Evolutionary conservation across 2,888 invertebrate genomes (phyloP).

Genomic region (Sericinus montela): DNA sequence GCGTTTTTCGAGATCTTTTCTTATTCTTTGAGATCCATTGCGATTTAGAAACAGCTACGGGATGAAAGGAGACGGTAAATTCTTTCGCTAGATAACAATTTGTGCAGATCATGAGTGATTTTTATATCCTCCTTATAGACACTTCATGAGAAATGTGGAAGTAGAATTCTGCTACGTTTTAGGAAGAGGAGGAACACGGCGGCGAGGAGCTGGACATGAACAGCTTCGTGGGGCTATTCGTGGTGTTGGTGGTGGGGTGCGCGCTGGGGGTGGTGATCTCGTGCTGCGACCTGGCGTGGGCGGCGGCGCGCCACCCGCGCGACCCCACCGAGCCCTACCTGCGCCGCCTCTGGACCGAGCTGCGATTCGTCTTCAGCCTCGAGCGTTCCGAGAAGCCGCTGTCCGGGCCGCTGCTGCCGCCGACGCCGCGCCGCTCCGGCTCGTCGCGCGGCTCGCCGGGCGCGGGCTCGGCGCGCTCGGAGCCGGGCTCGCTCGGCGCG

Average conservation of each 20-base stretch:
- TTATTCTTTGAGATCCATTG: too few species aligned
- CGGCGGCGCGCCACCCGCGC: constrained; percentile 44
- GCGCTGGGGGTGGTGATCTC: constrained; percentile 82
- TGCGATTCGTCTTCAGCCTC: constrained; percentile 65
- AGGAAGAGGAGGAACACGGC: constrained; percentile 50
- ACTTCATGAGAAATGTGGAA: too few species aligned
- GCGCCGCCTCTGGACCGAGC: constrained; percentile 48
- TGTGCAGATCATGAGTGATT: too few species aligned
- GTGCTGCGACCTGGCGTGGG: constrained; percentile 78
- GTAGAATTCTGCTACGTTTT: constrained; percentile 3
- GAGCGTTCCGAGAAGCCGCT: constrained; percentile 57
- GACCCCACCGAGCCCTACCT: constrained; percentile 36
- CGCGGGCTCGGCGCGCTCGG: constrained; percentile 4
- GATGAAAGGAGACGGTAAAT: too few species aligned
- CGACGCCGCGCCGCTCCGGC: constrained; percentile 17
- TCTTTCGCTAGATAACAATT: too few species aligned
- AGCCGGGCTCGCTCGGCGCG: constrained; percentile 8
- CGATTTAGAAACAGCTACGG: too few species aligned
- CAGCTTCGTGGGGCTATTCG: constrained; percentile 90
- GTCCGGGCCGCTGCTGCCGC: constrained; percentile 35
- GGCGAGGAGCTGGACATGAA: constrained; percentile 77
- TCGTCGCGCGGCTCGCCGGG: constrained; percentile 1
- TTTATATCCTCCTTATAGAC: too few species aligned
- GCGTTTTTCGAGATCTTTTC: too few species aligned
- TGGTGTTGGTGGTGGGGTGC: constrained; percentile 85